phyloP scores from a whole-genome alignment of 2,797 vertebrate genomes.

The Myotis planiceps region DNA sequence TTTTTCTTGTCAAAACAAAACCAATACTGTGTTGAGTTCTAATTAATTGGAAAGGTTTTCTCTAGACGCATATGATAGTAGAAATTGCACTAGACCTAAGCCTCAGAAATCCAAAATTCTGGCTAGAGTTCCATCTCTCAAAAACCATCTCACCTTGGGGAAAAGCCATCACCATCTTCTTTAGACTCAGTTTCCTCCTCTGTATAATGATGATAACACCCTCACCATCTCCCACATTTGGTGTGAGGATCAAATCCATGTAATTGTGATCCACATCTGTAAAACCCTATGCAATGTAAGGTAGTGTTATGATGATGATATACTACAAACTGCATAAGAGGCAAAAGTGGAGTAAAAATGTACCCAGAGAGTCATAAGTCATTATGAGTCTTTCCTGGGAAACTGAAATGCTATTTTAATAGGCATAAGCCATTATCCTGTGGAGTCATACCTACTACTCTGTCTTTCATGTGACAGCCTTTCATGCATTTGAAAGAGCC shows the following conservation, averaged over 20 bases:
- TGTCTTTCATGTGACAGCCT: background rate
- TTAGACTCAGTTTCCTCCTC: background rate
- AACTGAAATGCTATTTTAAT: background rate
- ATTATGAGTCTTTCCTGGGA: background rate
- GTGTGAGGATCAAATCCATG: background rate
- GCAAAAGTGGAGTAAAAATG: background rate
- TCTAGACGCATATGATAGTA: background rate
- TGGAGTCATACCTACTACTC: background rate
- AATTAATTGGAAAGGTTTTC: slow-evolving; percentile 17
- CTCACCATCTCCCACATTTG: background rate
- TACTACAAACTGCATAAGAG: background rate
- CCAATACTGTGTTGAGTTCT: background rate
- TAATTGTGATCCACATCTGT: background rate
- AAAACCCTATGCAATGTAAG: background rate
- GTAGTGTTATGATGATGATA: background rate
- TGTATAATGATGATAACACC: background rate
- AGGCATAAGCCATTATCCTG: background rate
- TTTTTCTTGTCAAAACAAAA: background rate
- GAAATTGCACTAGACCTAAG: background rate
- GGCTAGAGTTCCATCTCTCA: background rate
- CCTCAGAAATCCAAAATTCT: background rate
- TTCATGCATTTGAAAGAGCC: background rate
- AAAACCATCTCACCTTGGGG: background rate
- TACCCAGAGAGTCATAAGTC: background rate
- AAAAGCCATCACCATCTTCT: background rate